phyloP scores from a whole-genome alignment of 2,113 vertebrate genomes.

The Choloepus hoffmanni region DNA sequence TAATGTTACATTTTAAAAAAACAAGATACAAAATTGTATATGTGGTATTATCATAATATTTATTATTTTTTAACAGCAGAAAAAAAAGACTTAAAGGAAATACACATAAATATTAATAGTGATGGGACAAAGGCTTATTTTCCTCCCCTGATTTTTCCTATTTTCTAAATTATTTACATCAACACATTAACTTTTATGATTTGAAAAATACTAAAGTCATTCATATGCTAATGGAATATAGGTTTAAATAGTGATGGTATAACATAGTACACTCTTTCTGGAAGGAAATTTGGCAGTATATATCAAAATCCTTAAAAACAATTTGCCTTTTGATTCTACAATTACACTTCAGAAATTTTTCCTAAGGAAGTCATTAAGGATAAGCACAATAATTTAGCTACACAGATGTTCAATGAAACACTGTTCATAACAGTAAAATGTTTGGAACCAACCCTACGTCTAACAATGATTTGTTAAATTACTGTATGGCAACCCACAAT shows the following conservation, averaged over 20 bases:
- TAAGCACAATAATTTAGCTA: neutral
- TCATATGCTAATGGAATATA: neutral
- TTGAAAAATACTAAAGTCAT: conserved; percentile 16
- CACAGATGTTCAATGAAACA: neutral
- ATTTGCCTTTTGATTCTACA: neutral
- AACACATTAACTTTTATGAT: neutral
- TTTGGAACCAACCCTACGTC: neutral
- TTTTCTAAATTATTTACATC: neutral
- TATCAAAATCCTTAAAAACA: neutral
- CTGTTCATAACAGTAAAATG: neutral
- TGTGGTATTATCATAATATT: neutral
- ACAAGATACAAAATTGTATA: neutral
- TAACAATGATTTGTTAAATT: neutral
- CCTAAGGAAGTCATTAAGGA: neutral
- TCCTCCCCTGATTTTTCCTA: neutral
- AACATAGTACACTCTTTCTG: neutral
- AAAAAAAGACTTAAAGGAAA: neutral
- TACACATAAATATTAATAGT: neutral
- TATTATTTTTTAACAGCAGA: neutral
- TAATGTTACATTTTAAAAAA: neutral
- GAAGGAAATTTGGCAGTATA: neutral
- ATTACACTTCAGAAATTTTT: neutral
- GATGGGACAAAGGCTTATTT: neutral
- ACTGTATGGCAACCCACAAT: neutral
- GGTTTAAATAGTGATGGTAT: neutral